Conservation (phyloP, 2,797 vertebrate species). For the Paratrypauchen microcephalus region DNA sequence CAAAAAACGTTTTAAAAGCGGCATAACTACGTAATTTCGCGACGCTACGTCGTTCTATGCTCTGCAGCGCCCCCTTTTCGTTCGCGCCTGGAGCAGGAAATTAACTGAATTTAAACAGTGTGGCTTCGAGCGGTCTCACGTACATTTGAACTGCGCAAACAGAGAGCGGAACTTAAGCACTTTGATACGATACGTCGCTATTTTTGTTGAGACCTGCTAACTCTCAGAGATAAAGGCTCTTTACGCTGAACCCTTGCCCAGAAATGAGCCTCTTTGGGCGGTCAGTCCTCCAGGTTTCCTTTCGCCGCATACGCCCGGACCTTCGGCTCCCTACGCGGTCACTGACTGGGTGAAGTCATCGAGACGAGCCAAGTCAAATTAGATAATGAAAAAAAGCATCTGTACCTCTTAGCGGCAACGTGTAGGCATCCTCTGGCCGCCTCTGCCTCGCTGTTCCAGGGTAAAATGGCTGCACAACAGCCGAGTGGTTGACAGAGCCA, state of each 20-base stretch:
- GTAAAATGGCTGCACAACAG: conserved; percentile 75
- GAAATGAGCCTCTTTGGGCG: conserved; percentile 10
- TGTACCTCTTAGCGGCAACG: conserved; percentile 59
- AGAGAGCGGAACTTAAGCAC: conserved; percentile 40
- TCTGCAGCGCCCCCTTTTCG: conserved; percentile 8
- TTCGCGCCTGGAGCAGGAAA: neutral
- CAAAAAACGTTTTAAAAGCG: neutral
- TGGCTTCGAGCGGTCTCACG: conserved; percentile 8
- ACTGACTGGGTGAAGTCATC: neutral
- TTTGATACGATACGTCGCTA: conserved; percentile 30
- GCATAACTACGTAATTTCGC: neutral
- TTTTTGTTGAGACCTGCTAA: conserved; percentile 50
- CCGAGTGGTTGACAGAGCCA: conserved; percentile 58
- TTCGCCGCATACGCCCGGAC: conserved; percentile 3
- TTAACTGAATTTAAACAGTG: conserved; percentile 8
- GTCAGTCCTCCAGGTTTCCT: neutral
- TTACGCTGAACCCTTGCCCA: conserved; percentile 18
- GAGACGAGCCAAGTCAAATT: neutral
- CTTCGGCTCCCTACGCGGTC: neutral
- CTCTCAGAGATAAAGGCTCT: conserved; percentile 22
- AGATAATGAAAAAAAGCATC: neutral
- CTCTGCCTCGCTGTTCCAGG: conserved; percentile 55
- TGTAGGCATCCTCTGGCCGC: conserved; percentile 54
- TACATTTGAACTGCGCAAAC: neutral
- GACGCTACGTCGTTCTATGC: neutral